Evolutionary conservation across 2,888 invertebrate species (phyloP), one percentile per base, ranked within the genome.

Genomic region (Seira musarum): DNA sequence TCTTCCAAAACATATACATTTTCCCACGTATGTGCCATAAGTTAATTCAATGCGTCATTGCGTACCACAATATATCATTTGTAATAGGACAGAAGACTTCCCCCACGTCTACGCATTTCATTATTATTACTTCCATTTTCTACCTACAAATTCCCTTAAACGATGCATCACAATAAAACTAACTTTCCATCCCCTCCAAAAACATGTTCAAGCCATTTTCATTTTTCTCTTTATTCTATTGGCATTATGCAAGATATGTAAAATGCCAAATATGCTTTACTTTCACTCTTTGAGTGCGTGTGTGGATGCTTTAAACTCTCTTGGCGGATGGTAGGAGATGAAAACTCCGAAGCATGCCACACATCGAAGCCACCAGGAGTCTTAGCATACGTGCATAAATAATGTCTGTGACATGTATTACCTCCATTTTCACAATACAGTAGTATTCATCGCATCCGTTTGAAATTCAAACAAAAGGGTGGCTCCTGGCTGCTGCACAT

Each of bases 321-420:
- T n/a, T 49, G 49, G 13, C 15, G 17, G 17, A 49, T 49, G 49
- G 6, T 15, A 49, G 49, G 49, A 49, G 49, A 49, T 15, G 49
- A 3, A 2, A 49, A 15, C 49, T 8, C 40, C n/a, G 8, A 8
- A 30, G 30, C 30, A 30, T 30, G 30, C 30, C 30, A 30, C 8
- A 30, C n/a, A n/a, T n/a, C n/a, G n/a, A n/a, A n/a, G n/a, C 30
- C 30, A 30, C 30, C 30, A 30, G 30, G 30, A 30, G 30, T 30
- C 49, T 6, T 22, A 60, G 63, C 68, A 70, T 46, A 71, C 71
- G 71, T 67, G 71, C 66, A 71, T 71, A 71, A 78, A 78, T 71
- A 78, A 78, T 67, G 71, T 46, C 61, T 67, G 77, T 46, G 71
- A 78, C 71, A 78, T 71, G 71, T 25, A 67, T 21, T 49, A 65